Percentiles rank a stretch among this genome's conserved stretches.
phyloP scores from a whole-genome alignment of 2,113 vertebrate genomes.

The Nipponia nippon region DNA sequence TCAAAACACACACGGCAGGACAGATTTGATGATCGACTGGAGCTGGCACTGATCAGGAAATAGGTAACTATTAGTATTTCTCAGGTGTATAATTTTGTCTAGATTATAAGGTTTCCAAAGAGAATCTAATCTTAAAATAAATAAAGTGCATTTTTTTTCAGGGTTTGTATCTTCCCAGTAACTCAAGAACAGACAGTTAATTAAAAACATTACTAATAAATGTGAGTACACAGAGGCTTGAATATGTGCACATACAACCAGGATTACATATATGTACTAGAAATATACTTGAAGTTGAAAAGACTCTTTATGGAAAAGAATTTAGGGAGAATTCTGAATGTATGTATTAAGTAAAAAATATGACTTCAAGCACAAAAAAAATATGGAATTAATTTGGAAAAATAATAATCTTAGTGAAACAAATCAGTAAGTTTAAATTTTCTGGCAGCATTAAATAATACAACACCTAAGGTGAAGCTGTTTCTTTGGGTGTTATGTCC shows the following conservation, averaged over 20 bases:
- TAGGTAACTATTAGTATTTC: not conserved
- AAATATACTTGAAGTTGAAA: not conserved
- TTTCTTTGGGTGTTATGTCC: not conserved
- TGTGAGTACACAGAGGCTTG: not conserved
- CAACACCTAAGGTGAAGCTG: not conserved
- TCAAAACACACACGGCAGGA: conserved; percentile 91
- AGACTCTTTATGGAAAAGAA: not conserved
- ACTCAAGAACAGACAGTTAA: not conserved
- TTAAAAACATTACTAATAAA: not conserved
- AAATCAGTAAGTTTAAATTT: not conserved
- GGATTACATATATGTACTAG: not conserved
- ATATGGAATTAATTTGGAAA: not conserved
- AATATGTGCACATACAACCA: not conserved
- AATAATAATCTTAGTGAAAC: not conserved
- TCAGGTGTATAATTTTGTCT: not conserved
- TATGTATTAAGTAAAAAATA: not conserved
- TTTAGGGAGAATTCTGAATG: not conserved
- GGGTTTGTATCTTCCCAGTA: not conserved
- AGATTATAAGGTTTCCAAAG: not conserved
- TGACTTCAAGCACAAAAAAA: not conserved
- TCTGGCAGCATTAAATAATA: not conserved
- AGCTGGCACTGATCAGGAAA: conserved; percentile 83
- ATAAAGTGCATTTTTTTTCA: not conserved
- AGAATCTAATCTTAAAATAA: not conserved
- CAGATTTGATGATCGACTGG: conserved; percentile 94